Evolutionary conservation across 2,888 invertebrate species (phyloP).

Genomic region (Calephelis perditalis): DNA sequence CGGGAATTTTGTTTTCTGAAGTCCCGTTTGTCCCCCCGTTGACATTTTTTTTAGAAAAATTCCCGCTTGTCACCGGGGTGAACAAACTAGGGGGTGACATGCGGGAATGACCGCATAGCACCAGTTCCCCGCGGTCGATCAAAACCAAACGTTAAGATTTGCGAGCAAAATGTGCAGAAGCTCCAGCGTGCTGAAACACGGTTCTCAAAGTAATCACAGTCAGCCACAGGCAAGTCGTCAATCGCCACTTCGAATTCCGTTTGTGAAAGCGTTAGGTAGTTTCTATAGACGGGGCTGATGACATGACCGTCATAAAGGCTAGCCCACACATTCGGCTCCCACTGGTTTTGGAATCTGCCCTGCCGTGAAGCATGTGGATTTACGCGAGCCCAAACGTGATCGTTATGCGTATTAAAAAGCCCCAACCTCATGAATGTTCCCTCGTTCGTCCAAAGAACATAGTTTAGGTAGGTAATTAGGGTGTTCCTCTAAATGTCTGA

Average conservation of each 20-base stretch:
- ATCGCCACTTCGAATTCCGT: not conserved
- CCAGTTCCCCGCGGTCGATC: not conserved
- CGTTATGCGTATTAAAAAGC: constrained; percentile 13
- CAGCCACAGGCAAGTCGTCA: not conserved
- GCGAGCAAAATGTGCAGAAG: not conserved
- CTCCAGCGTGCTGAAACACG: not conserved
- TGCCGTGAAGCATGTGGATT: constrained; percentile 10
- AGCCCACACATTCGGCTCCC: not conserved
- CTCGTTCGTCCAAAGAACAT: constrained; percentile 17
- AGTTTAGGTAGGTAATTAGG: constrained; percentile 16
- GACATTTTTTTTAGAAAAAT: too few species aligned
- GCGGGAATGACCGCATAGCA: not conserved
- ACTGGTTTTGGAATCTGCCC: constrained; percentile 10
- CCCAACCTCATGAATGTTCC: constrained; percentile 15
- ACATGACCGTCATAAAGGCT: not conserved
- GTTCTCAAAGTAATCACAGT: constrained; percentile 7
- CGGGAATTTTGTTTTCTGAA: too few species aligned
- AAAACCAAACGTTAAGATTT: not conserved
- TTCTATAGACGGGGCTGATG: not conserved
- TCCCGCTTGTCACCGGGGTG: too few species aligned
- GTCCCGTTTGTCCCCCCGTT: too few species aligned
- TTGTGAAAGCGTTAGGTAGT: not conserved
- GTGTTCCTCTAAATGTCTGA: constrained; percentile 16
- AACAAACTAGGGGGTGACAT: too few species aligned
- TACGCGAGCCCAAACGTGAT: constrained; percentile 8